Conservation (phyloP, 2,797 vertebrate species). For the Spheniscus humboldti region DNA sequence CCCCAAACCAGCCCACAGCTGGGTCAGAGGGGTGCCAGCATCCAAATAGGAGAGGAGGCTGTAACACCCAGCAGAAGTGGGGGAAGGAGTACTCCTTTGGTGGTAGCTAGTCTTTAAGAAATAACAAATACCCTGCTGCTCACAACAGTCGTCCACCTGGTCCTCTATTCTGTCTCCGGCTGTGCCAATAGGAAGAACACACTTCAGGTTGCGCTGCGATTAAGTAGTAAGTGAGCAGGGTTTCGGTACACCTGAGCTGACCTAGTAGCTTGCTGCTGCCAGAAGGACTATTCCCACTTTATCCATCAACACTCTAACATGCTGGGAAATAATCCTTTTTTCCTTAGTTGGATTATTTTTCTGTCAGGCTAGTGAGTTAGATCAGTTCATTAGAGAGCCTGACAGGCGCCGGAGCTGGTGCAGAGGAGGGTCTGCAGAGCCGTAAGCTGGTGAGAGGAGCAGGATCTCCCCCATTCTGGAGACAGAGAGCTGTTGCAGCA, state of each 20-base stretch:
- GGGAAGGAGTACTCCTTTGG: neutral
- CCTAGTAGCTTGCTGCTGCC: neutral
- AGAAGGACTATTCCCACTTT: neutral
- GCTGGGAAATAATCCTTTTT: neutral
- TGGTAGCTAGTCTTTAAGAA: neutral
- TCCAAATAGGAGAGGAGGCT: neutral
- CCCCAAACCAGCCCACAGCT: neutral
- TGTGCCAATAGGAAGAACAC: neutral
- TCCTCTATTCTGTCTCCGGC: neutral
- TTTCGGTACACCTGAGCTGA: neutral
- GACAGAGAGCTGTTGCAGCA: neutral
- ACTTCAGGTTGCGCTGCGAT: neutral
- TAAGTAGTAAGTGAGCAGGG: neutral
- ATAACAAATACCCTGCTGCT: neutral
- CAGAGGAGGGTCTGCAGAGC: neutral
- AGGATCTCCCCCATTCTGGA: neutral
- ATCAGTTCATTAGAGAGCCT: neutral
- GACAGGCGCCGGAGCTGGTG: rapidly evolving
- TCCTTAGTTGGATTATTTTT: neutral
- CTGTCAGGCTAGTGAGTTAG: neutral
- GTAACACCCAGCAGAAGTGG: neutral
- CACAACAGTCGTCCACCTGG: neutral
- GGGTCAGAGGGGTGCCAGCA: neutral
- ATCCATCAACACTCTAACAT: neutral
- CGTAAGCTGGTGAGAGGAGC: neutral